Evolutionary conservation across 2,797 vertebrate species (phyloP).

Genomic region (Hyperoplus immaculatus): DNA sequence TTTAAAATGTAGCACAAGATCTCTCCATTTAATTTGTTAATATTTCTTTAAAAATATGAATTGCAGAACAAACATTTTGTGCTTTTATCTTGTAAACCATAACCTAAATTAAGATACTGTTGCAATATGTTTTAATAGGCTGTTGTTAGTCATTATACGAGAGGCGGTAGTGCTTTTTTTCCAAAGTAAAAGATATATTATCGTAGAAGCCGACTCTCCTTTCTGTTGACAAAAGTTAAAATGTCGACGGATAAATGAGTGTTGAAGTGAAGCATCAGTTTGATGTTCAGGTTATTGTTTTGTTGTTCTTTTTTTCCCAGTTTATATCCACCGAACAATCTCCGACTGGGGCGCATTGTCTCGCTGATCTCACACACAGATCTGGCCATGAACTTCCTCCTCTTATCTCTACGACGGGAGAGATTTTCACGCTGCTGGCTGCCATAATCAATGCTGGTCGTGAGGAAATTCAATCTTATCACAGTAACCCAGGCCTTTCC

Average conservation of each 20-base stretch:
- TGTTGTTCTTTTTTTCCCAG: slow-evolving; percentile 4
- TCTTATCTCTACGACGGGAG: slow-evolving; percentile 52
- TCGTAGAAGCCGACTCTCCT: neutral
- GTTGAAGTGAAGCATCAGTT: neutral
- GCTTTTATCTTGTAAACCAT: neutral
- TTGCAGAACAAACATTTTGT: neutral
- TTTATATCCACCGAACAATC: slow-evolving; percentile 33
- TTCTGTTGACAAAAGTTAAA: slow-evolving; percentile 15
- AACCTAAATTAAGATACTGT: neutral
- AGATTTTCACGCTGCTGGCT: slow-evolving; percentile 50
- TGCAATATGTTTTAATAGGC: neutral
- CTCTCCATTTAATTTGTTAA: neutral
- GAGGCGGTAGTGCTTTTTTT: neutral
- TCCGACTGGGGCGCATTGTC: slow-evolving; percentile 16
- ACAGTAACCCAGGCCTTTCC: slow-evolving; percentile 17
- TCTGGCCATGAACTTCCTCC: slow-evolving; percentile 37
- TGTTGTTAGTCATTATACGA: neutral
- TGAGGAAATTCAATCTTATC: slow-evolving; percentile 65
- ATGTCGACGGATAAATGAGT: slow-evolving; percentile 24
- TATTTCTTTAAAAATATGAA: neutral
- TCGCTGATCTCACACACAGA: slow-evolving; percentile 42
- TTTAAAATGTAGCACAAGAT: too few species aligned
- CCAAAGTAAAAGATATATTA: neutral
- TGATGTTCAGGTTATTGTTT: slow-evolving; percentile 30
- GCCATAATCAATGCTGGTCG: slow-evolving; percentile 61